Base-by-base conservation (phyloP, 2,888 invertebrate genomes). In the Aporophyla nigra region DNA sequence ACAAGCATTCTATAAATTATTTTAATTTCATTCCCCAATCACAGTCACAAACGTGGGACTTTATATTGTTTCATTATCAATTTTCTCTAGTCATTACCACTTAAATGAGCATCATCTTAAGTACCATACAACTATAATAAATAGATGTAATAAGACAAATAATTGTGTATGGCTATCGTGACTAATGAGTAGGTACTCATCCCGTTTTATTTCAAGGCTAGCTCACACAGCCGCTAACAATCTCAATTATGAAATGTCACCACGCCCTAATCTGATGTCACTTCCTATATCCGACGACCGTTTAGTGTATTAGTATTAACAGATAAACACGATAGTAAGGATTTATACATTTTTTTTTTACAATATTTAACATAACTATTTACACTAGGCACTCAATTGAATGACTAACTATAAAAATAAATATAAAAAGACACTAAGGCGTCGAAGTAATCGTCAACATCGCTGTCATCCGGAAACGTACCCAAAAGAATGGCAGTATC, bases 221-320 rank as follows among this genome's bases (percentile, higher is more conserved):
- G 62, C 68, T 71, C 66, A 80, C 53, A 76, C 73, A 74, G 71
- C 51, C 69, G 71, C 76, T 84, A 79, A 85, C 79, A 78, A 76
- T 81, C 74, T 83, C 81, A 84, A 88, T 87, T 87, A 83, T 89
- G 82, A 78, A 82, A 83, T 80, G 80, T 87, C 84, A 70, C 62
- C 80, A 87, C 85, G 80, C 87, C 85, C 85, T 86, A 76, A 77
- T 77, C 71, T 82, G 78, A 82, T 78, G 78, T 82, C 82, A 86
- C 61, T 78, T 88, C 82, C 85, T 75, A 82, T 81, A 71, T 76
- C 65, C 73, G 53, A 79, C 56, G 33, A 71, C 56, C 40, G 16
- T 62, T 75, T 59, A 16, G 63, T 71, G n/a, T 59, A 68, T 66
- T 27, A 56, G 54, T 72, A 74, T 73, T 59, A 59, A 65, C 40